Percentiles rank a stretch among this genome's conserved stretches.
phyloP scores from a whole-genome alignment of 1,140 invertebrate species.

The Panulirus ornatus region DNA sequence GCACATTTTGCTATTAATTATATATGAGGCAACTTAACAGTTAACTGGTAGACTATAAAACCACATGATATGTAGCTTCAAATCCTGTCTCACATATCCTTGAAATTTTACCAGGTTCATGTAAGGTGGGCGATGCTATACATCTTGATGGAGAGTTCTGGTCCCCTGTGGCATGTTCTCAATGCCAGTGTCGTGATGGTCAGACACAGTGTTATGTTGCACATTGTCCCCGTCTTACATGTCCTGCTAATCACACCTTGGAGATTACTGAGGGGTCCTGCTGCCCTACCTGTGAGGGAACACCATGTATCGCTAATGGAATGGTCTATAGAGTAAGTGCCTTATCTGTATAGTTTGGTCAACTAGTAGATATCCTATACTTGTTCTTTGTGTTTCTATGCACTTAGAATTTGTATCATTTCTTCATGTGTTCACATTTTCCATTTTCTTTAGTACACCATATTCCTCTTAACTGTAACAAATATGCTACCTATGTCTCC shows the following conservation, averaged over 20 bases:
- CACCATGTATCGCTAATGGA: constrained; percentile 45
- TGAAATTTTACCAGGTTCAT: constrained; percentile 8
- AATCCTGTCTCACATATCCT: no score
- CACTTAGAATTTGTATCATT: no score
- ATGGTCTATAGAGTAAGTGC: constrained; percentile 35
- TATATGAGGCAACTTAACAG: no score
- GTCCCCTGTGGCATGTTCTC: constrained; percentile 56
- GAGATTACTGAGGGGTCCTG: constrained; percentile 47
- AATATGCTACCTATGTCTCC: no score
- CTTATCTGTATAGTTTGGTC: not conserved
- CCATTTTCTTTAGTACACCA: no score
- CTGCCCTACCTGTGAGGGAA: constrained; percentile 53
- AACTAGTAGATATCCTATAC: no score
- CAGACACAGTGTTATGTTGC: constrained; percentile 49
- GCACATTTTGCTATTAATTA: no score
- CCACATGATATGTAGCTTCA: no score
- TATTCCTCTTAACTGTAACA: no score
- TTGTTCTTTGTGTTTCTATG: no score
- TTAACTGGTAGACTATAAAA: no score
- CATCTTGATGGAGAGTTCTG: constrained; percentile 59
- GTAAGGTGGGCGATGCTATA: constrained; percentile 26
- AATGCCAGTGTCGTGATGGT: constrained; percentile 61
- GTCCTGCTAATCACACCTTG: constrained; percentile 55
- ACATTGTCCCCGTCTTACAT: constrained; percentile 52
- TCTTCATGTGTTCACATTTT: no score